These are phyloP conservation scores for Anorthoa munda DNA, from an alignment of 2,888 invertebrate species.

Conservation along the genomic window DNA sequence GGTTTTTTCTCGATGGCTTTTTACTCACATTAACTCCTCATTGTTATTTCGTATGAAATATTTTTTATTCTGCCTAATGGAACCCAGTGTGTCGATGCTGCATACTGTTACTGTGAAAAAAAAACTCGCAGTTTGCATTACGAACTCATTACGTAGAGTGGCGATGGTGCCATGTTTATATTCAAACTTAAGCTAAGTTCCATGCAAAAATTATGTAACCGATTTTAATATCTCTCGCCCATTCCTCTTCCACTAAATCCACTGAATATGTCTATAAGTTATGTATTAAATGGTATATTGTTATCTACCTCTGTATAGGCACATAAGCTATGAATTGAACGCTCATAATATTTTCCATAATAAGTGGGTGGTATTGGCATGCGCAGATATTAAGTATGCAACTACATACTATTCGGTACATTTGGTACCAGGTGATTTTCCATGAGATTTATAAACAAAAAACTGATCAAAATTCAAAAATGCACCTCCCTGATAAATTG, in stretches of 20 bases:
- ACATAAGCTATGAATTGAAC: neutral
- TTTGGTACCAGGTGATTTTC: neutral
- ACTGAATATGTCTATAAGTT: no score
- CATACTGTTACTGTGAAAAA: neutral
- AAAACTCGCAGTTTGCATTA: conserved; percentile 6
- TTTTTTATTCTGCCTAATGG: neutral
- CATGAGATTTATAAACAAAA: neutral
- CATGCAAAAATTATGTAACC: neutral
- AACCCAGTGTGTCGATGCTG: neutral
- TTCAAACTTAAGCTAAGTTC: neutral
- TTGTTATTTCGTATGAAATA: neutral
- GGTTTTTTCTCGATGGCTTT: no score
- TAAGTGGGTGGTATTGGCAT: neutral
- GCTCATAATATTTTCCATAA: neutral
- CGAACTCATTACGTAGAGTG: conserved; percentile 41
- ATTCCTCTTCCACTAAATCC: no score
- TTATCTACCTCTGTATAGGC: no score
- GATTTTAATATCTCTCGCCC: neutral
- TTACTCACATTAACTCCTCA: neutral
- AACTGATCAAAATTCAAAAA: neutral
- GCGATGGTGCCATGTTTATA: conserved; percentile 4
- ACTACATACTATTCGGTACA: neutral
- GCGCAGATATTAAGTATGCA: conserved; percentile 16
- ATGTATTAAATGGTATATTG: neutral
- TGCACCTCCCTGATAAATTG: neutral